phyloP scores from a whole-genome alignment of 2,797 vertebrate genomes.

The Iguana delicatissima region DNA sequence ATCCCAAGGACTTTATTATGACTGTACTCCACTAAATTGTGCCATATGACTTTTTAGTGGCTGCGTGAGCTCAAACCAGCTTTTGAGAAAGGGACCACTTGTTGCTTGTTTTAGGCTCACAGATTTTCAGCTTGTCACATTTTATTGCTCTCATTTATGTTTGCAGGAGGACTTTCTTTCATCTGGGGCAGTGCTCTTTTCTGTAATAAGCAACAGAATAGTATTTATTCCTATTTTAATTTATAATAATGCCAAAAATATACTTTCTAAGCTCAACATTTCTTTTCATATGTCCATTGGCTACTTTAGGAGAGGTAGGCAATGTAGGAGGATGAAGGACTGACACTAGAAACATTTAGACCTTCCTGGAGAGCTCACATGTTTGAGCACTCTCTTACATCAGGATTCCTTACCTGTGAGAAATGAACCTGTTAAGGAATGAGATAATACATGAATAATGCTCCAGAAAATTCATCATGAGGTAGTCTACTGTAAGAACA shows the following conservation, averaged over 20 bases:
- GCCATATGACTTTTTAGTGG: not conserved
- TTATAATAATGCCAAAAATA: not conserved
- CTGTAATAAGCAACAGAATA: not conserved
- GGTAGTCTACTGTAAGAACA: not conserved
- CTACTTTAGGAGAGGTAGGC: not conserved
- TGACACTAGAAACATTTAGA: not conserved
- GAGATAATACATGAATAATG: not conserved
- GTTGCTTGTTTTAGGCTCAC: not conserved
- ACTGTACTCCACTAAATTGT: not conserved
- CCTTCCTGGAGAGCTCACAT: not conserved
- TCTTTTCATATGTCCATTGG: not conserved
- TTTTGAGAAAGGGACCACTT: not conserved
- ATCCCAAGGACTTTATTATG: not conserved
- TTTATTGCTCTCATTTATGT: not conserved
- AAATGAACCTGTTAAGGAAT: conserved; percentile 6
- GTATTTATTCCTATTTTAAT: conserved; percentile 3
- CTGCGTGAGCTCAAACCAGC: not conserved
- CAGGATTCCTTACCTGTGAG: not conserved
- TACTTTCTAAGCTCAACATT: not conserved
- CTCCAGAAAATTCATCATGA: not conserved
- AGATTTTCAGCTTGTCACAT: not conserved
- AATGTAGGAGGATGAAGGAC: not conserved
- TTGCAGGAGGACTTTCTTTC: too few relatives aligned
- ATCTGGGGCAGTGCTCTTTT: not conserved
- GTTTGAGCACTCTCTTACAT: not conserved